A percentile compares a stretch with the other conserved stretches of the same genome.
These are phyloP conservation scores for Drosophila nigrodunni DNA, from an alignment of 1,140 invertebrate species.

Conservation along the genomic window DNA sequence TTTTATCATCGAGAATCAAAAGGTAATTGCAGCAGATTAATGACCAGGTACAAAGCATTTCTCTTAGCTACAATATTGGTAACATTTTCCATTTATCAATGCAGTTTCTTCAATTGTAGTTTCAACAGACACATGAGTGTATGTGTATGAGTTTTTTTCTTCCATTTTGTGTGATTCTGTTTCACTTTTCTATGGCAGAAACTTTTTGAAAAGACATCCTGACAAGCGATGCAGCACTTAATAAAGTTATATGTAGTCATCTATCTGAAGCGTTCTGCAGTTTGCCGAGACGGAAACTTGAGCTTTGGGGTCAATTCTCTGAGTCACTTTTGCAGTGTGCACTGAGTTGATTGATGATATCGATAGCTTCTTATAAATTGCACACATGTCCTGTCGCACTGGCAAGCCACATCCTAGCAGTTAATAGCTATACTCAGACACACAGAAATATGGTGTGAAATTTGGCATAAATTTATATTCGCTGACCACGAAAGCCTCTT, in stretches of 20 bases:
- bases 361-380: conserved; percentile 81
- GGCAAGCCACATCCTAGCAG: conserved; percentile 32
- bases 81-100: neutral
- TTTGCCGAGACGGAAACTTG: conserved; percentile 16
- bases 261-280: conserved; percentile 5
- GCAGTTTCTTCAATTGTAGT: conserved; percentile 2
- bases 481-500: conserved; percentile 5
- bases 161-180: neutral
- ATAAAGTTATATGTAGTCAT: conserved; percentile 7
- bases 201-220: conserved; percentile 18
- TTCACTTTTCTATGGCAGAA: neutral
- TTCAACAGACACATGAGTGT: neutral
- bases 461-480: conserved; percentile 49
- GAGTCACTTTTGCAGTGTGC: conserved; percentile 13
- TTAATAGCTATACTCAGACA: conserved; percentile 13
- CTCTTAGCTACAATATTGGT: conserved; percentile 1
- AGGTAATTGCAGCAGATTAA: conserved; percentile 8
- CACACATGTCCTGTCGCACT: conserved; percentile 45
- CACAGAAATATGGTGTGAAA: neutral
- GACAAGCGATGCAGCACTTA: conserved; percentile 9
- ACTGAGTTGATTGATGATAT: conserved; percentile 79
- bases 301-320: conserved; percentile 39
- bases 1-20: neutral
- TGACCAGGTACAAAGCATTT: conserved; percentile 1
- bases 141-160: neutral